Evolutionary conservation across 1,140 invertebrate genomes (phyloP).

Genomic region (Heliothis subflexa): DNA sequence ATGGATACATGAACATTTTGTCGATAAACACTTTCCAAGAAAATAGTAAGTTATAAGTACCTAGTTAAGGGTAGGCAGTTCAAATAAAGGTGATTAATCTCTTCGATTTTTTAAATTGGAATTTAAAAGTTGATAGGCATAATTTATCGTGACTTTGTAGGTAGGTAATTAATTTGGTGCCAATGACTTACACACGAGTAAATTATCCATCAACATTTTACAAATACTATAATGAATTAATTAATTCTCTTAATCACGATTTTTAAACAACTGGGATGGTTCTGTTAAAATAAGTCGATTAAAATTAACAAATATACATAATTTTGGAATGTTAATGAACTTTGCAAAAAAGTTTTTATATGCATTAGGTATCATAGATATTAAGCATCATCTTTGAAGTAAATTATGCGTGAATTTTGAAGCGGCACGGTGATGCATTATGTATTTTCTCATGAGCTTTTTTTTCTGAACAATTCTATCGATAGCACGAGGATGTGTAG

Average conservation of each 20-base stretch:
- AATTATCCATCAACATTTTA: constrained; percentile 7
- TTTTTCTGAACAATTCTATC: neutral
- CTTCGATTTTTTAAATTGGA: neutral
- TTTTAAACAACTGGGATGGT: neutral
- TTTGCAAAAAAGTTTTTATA: neutral
- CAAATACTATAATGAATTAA: constrained; percentile 1
- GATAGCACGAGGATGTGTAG: neutral
- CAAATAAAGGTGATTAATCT: too few relatives aligned
- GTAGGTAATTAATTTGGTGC: constrained; percentile 4
- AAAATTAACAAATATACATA: neutral
- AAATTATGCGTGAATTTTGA: neutral
- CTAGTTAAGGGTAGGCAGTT: too few relatives aligned
- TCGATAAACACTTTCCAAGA: neutral
- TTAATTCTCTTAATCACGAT: neutral
- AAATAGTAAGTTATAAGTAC: neutral
- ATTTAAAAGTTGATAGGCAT: neutral
- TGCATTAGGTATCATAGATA: neutral
- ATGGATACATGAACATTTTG: constrained; percentile 13
- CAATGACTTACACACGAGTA: neutral
- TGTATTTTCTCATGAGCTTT: neutral
- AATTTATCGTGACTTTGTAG: too few relatives aligned
- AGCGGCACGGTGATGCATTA: neutral
- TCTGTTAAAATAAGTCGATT: constrained; percentile 10
- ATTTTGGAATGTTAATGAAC: neutral
- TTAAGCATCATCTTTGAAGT: neutral